Conservation (phyloP, 1,140 invertebrate species). For the Aphaenogaster rudis region DNA sequence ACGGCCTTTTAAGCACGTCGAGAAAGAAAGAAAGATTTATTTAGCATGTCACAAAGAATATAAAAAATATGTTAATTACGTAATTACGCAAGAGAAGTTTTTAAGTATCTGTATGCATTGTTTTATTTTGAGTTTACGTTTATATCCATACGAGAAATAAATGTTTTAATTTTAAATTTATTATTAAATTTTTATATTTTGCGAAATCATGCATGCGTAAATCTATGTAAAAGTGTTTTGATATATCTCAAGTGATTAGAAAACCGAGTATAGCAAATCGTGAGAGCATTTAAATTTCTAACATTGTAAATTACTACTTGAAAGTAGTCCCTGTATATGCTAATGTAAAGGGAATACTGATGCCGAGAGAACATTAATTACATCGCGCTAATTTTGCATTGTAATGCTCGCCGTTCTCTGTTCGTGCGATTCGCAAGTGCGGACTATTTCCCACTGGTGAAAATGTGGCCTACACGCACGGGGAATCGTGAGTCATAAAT, state of each 20-base stretch:
- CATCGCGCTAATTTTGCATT: slow-evolving; percentile 19
- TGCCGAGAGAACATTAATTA: slow-evolving; percentile 29
- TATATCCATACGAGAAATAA: background rate
- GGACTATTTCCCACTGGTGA: slow-evolving; percentile 1
- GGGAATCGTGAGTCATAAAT: slow-evolving; percentile 55
- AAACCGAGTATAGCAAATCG: background rate
- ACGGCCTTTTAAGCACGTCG: background rate
- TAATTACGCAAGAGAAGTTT: background rate
- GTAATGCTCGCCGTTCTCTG: background rate
- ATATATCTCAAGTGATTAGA: background rate
- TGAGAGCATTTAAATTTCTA: slow-evolving; percentile 5
- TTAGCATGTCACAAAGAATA: background rate
- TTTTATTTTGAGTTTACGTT: background rate
- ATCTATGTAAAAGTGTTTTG: background rate
- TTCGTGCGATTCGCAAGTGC: slow-evolving; percentile 10
- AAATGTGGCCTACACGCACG: slow-evolving; percentile 29
- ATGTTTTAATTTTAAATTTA: background rate
- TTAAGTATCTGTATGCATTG: background rate
- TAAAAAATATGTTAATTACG: background rate
- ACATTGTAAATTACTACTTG: slow-evolving; percentile 20
- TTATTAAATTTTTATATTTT: slow-evolving; percentile 1
- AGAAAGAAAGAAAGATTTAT: background rate
- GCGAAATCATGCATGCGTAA: background rate
- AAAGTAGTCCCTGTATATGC: background rate
- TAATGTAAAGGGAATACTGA: background rate